These are phyloP conservation scores for Drosophila subsilvestris DNA, from an alignment of 2,888 invertebrate species.

Conservation along the genomic window DNA sequence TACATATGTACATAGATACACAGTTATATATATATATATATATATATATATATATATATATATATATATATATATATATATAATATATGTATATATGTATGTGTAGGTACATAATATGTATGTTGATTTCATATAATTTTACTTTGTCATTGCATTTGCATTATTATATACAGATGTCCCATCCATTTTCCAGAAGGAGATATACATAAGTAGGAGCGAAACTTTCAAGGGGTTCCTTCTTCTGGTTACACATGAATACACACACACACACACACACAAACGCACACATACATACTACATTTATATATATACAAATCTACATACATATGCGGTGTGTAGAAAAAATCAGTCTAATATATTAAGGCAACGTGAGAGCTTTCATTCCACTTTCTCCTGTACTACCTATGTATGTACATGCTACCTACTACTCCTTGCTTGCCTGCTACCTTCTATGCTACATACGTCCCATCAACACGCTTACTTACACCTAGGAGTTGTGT, in stretches of 20 bases:
- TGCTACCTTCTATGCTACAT: too few relatives aligned
- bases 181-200: too few relatives aligned
- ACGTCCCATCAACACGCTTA: conserved; percentile 27
- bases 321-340: conserved; percentile 75
- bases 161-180: too few relatives aligned
- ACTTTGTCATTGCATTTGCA: too few relatives aligned
- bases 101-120: too few relatives aligned
- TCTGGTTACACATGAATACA: background rate
- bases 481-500: conserved; percentile 44
- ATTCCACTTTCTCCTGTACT: background rate
- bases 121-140: too few relatives aligned
- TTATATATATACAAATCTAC: conserved; percentile 40
- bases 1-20: too few relatives aligned
- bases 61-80: too few relatives aligned
- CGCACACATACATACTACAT: conserved; percentile 17
- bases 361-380: conserved; percentile 87
- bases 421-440: background rate
- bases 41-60: too few relatives aligned
- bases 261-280: background rate
- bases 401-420: background rate
- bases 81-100: too few relatives aligned
- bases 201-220: too few relatives aligned
- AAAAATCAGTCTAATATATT: conserved; percentile 89
- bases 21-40: too few relatives aligned
- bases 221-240: background rate